These are phyloP conservation scores for Heterotilapia buettikoferi DNA, from an alignment of 2,113 vertebrate genomes.

Conservation along the genomic window DNA sequence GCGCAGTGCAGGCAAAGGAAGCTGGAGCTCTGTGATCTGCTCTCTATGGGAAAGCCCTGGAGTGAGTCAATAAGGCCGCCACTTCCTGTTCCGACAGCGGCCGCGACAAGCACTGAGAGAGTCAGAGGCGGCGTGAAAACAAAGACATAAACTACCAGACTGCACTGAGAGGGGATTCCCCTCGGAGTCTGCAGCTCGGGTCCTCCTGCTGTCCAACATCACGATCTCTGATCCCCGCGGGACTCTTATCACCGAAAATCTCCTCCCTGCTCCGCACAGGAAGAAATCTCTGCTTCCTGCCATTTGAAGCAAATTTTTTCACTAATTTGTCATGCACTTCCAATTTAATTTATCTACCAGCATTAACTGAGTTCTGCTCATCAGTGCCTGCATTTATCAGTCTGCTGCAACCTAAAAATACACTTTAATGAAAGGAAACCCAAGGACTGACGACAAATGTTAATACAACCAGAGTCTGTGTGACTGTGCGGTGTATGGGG, in stretches of 20 bases:
- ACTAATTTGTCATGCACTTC: neutral
- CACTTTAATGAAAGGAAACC: neutral
- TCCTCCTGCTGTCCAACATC: neutral
- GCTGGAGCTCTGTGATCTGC: neutral
- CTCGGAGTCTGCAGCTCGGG: neutral
- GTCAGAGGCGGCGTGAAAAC: neutral
- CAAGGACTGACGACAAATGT: neutral
- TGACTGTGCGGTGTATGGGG: rapidly evolving
- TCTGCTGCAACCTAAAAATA: neutral
- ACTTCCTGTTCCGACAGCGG: neutral
- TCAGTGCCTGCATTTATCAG: neutral
- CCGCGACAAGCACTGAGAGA: neutral
- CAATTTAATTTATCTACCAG: neutral
- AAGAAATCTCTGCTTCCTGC: neutral
- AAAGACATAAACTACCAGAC: neutral
- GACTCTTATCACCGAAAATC: neutral
- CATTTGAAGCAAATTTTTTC: neutral
- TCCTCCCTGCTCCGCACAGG: neutral
- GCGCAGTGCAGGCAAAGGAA: neutral
- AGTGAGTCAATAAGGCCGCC: neutral
- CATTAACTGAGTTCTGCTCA: neutral
- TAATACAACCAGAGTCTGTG: neutral
- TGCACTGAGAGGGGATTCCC: neutral
- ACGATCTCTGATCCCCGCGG: neutral
- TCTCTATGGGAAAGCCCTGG: neutral